Percentiles rank a stretch among this genome's conserved stretches.
These are phyloP conservation scores for Brevimyrus niger DNA, from an alignment of 2,113 vertebrate genomes.

Conservation along the genomic window DNA sequence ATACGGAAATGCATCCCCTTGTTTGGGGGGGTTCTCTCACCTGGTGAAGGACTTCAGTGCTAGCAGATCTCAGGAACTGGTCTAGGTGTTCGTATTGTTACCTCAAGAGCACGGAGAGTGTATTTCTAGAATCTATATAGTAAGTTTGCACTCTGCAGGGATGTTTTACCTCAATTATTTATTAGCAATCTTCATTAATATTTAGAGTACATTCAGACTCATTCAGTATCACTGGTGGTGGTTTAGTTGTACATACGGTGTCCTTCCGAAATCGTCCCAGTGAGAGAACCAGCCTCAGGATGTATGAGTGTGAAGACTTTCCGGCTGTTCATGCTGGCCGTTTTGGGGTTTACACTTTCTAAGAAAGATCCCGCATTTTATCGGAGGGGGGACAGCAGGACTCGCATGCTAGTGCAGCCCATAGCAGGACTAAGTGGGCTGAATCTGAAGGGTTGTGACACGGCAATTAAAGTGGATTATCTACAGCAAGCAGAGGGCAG, in stretches of 20 bases:
- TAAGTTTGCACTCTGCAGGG: neutral
- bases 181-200: neutral
- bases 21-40: slow-evolving; percentile 23
- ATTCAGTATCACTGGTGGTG: neutral
- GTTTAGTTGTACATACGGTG: neutral
- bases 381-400: neutral
- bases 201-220: neutral
- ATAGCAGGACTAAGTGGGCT: neutral
- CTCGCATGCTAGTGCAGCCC: neutral
- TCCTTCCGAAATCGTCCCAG: neutral
- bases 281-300: neutral
- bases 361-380: neutral
- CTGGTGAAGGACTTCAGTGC: slow-evolving; percentile 2
- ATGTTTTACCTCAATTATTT: slow-evolving; percentile 7
- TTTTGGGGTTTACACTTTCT: neutral
- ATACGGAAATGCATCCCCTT: slow-evolving; percentile 49
- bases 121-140: neutral
- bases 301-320: neutral
- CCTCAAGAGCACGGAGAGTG: neutral
- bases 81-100: neutral
- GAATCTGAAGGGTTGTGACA: neutral
- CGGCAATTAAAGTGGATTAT: neutral
- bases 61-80: neutral
- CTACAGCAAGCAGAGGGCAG: neutral
- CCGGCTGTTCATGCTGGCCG: neutral